Evolutionary conservation across 2,797 vertebrate genomes (phyloP).

Genomic region (Muraenolepis orangiensis): DNA sequence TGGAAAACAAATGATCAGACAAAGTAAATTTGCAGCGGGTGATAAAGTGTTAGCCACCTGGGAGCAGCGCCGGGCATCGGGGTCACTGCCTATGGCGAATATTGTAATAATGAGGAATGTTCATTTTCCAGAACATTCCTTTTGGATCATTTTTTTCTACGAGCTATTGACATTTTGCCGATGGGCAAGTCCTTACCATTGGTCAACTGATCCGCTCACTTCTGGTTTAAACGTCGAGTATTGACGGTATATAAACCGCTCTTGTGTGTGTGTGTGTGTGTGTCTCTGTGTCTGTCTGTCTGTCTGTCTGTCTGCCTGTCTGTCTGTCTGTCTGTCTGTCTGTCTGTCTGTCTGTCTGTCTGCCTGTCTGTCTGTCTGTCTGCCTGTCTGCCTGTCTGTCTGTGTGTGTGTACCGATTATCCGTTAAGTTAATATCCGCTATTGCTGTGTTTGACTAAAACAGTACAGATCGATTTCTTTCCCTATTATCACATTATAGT

Average conservation of each 20-base stretch:
- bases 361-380: not conserved
- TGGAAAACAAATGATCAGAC: slow-evolving; percentile 74
- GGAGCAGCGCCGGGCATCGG: slow-evolving; percentile 26
- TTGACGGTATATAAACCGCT: not conserved
- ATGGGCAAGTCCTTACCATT: slow-evolving; percentile 4
- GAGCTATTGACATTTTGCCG: slow-evolving; percentile 9
- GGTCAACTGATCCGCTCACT: slow-evolving; percentile 5
- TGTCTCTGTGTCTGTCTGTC: not conserved
- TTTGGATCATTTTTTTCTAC: slow-evolving; percentile 38
- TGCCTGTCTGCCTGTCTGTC: no score
- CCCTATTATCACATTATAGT: not conserved
- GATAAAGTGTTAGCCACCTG: slow-evolving; percentile 48
- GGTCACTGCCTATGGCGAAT: slow-evolving; percentile 49
- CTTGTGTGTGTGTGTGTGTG: not conserved
- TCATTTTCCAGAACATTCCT: slow-evolving; percentile 21
- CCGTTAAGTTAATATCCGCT: not conserved
- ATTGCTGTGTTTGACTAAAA: not conserved
- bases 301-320: not conserved
- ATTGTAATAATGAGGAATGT: slow-evolving; percentile 34
- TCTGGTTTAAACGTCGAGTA: slow-evolving; percentile 28
- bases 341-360: not conserved
- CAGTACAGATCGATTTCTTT: not conserved
- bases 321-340: not conserved
- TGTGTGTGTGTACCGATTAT: no score
- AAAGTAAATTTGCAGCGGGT: slow-evolving; percentile 59